Evolutionary conservation across 2,888 invertebrate genomes (phyloP).

Genomic region (Machimus rusticus): DNA sequence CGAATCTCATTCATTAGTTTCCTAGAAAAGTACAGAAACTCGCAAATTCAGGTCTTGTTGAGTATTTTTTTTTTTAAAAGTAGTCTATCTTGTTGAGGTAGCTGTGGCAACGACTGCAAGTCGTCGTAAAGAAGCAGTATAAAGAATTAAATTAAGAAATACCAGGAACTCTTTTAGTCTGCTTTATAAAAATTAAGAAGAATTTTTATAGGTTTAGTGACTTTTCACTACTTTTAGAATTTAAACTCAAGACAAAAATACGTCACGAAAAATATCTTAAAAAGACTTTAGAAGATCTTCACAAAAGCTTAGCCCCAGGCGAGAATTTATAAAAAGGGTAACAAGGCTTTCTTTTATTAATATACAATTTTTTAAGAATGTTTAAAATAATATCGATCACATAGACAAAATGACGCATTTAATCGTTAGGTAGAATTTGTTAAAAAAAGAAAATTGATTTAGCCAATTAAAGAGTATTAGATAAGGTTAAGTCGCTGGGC

Average conservation of each 20-base stretch:
- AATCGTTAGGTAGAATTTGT: no score
- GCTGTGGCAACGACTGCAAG: not conserved
- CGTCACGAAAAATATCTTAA: not conserved
- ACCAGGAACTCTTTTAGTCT: not conserved
- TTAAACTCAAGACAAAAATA: not conserved
- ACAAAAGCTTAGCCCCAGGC: no score
- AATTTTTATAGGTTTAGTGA: not conserved
- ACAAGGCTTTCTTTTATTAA: no score
- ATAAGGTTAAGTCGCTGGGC: no score
- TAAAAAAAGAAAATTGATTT: no score
- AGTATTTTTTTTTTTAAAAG: no score
- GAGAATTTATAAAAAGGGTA: no score
- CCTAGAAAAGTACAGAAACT: not conserved
- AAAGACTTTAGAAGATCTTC: not conserved
- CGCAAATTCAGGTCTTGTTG: not conserved
- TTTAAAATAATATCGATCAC: no score
- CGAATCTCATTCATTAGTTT: not conserved
- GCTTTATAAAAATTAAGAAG: not conserved
- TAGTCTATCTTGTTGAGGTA: not conserved
- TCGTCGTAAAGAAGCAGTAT: not conserved
- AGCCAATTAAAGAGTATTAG: no score
- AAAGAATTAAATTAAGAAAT: not conserved
- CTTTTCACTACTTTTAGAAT: not conserved
- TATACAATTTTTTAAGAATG: no score
- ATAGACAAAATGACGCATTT: no score